Percentiles rank a stretch among this genome's conserved stretches.
These are phyloP conservation scores for Amphiprion percula DNA, from an alignment of 2,113 vertebrate genomes.

Conservation along the genomic window DNA sequence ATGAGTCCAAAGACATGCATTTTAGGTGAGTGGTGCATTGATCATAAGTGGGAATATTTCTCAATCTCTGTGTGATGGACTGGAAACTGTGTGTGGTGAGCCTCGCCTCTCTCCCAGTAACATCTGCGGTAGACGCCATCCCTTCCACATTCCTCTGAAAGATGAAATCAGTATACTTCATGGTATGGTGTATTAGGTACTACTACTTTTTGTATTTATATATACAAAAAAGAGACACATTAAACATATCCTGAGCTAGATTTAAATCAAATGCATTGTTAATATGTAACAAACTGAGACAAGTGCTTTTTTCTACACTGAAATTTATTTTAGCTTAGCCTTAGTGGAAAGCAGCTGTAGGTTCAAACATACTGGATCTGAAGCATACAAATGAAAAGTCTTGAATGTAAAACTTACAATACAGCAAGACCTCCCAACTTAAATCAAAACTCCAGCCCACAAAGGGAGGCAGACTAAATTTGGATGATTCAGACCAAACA, in stretches of 20 bases:
- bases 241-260: no score
- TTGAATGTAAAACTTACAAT: conserved; percentile 17
- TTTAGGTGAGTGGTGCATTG: no score
- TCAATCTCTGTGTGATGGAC: no score
- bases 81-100: no score
- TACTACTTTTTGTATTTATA: neutral
- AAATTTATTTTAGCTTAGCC: neutral
- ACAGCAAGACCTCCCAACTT: conserved; percentile 20
- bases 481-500: conserved; percentile 57
- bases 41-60: no score
- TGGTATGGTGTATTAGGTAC: neutral
- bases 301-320: neutral
- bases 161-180: no score
- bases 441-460: conserved; percentile 21
- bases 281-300: neutral
- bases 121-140: no score
- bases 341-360: neutral
- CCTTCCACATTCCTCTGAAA: no score
- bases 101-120: no score
- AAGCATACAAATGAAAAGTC: conserved; percentile 15
- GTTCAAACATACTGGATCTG: neutral
- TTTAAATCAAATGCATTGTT: neutral
- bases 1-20: no score
- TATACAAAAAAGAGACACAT: no score
- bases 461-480: conserved; percentile 42